Conservation (phyloP, 2,113 vertebrate species). For the Aegithalos caudatus region DNA sequence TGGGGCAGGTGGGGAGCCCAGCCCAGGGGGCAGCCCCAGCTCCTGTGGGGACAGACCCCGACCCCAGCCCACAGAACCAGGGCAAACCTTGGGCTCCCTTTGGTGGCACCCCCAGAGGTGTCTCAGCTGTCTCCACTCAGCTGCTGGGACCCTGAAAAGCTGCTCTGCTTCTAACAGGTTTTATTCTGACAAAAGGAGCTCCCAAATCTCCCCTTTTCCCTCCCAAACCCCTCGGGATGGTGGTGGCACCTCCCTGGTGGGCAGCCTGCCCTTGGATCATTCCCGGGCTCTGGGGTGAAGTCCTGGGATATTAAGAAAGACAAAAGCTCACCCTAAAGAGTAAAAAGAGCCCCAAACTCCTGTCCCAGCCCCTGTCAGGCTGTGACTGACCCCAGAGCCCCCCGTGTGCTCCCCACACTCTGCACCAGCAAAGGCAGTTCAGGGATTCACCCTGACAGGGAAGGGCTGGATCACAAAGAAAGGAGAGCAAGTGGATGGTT, state of each 20-base stretch:
- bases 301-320: not conserved
- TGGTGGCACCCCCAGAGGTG: not conserved
- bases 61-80: not conserved
- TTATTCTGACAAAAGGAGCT: not conserved
- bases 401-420: not conserved
- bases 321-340: not conserved
- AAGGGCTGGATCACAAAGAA: not conserved
- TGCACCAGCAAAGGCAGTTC: not conserved
- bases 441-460: not conserved
- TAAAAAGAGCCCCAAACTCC: not conserved
- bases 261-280: too few relatives aligned
- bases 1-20: not conserved
- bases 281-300: not conserved
- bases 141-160: not conserved
- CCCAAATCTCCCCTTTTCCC: not conserved
- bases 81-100: fast-evolving
- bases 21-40: fast-evolving
- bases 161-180: not conserved
- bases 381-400: not conserved
- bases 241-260: fast-evolving
- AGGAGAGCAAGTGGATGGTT: not conserved
- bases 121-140: not conserved
- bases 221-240: not conserved
- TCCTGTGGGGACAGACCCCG: not conserved
- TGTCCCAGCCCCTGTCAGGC: not conserved